phyloP scores from a whole-genome alignment of 2,113 vertebrate species.

The Regulus satrapa region DNA sequence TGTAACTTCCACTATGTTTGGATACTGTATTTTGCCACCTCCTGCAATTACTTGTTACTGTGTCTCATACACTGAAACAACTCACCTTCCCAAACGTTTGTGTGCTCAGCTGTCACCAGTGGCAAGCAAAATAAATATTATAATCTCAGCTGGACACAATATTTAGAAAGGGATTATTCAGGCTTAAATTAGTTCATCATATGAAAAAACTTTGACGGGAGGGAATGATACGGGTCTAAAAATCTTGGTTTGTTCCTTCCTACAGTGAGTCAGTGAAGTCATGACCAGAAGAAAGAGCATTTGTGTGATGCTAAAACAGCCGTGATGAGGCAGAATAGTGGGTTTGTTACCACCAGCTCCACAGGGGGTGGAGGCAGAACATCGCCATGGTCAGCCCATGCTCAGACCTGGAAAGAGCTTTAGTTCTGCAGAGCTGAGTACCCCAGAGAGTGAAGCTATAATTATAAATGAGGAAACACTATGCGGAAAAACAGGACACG shows the following conservation, averaged over 20 bases:
- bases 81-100: conserved; percentile 28
- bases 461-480: neutral
- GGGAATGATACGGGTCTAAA: neutral
- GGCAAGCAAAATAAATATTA: conserved; percentile 49
- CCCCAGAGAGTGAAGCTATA: neutral
- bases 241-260: conserved; percentile 5
- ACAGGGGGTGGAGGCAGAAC: neutral
- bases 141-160: conserved; percentile 36
- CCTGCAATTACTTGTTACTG: neutral
- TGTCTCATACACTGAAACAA: neutral
- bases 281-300: conserved; percentile 2
- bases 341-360: neutral
- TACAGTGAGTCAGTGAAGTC: neutral
- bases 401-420: neutral
- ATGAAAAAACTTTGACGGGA: neutral
- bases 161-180: conserved; percentile 55
- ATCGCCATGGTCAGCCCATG: neutral
- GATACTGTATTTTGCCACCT: neutral
- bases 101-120: conserved; percentile 38
- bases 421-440: neutral
- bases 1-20: neutral
- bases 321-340: neutral
- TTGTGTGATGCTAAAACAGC: neutral
- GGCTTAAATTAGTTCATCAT: conserved; percentile 1
- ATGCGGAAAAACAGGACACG: neutral